phyloP scores from a whole-genome alignment of 2,888 invertebrate genomes.

The Litoditis marina region DNA sequence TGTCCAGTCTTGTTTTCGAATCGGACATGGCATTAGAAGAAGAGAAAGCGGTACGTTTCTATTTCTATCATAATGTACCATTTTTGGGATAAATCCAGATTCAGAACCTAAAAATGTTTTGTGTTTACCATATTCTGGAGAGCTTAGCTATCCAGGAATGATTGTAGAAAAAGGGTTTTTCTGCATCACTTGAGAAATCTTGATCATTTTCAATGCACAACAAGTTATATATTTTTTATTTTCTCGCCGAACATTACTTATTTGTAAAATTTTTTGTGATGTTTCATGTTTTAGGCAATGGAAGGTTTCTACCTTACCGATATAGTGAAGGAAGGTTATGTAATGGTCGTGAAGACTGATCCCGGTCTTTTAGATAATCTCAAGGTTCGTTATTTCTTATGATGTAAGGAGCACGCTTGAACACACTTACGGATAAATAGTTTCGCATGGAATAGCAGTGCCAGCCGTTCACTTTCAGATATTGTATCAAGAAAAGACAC shows the following conservation, averaged over 20 bases:
- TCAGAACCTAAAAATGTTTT: too few relatives aligned
- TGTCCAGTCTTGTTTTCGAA: slow-evolving; percentile 52
- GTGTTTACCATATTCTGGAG: too few relatives aligned
- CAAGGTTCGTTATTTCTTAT: slow-evolving; percentile 23
- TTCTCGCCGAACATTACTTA: background rate
- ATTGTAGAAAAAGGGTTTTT: background rate
- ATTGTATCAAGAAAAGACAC: too few relatives aligned
- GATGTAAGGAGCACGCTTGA: too few relatives aligned
- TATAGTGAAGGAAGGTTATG: slow-evolving; percentile 32
- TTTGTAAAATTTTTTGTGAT: background rate
- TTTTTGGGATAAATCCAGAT: too few relatives aligned
- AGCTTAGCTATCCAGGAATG: slow-evolving; percentile 1
- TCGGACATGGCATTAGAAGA: slow-evolving; percentile 55
- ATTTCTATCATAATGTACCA: background rate
- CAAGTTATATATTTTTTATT: background rate
- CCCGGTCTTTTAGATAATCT: slow-evolving; percentile 50
- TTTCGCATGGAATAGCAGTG: too few relatives aligned
- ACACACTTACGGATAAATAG: too few relatives aligned
- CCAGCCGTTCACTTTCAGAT: too few relatives aligned
- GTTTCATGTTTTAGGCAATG: slow-evolving; percentile 1
- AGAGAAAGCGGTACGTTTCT: slow-evolving; percentile 33
- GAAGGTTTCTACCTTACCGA: slow-evolving; percentile 10
- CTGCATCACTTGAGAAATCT: too few relatives aligned
- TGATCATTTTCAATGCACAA: too few relatives aligned
- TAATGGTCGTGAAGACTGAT: slow-evolving; percentile 48